phyloP scores from a whole-genome alignment of 2,888 invertebrate genomes.

The Drosophila recens region DNA sequence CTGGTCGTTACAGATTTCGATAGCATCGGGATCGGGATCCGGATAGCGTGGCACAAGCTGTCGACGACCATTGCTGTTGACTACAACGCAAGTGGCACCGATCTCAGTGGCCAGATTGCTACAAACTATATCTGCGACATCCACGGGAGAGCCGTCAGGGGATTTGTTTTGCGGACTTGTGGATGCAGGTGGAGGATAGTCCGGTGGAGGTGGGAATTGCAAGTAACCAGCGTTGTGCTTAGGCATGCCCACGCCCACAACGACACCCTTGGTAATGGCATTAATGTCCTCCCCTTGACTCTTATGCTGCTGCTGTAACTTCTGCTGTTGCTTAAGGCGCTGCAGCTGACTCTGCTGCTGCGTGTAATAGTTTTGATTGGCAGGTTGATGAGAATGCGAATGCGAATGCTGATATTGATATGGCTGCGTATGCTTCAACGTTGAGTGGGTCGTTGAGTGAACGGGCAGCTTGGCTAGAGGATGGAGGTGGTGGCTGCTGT shows the following conservation, averaged over 20 bases:
- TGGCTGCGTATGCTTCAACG: conserved; percentile 30
- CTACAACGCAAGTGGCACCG: background rate
- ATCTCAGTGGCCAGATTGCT: conserved; percentile 19
- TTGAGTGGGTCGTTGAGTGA: conserved; percentile 50
- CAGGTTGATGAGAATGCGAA: conserved; percentile 62
- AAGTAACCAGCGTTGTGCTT: conserved; percentile 61
- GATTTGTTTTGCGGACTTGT: conserved; percentile 36
- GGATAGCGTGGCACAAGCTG: conserved; percentile 81
- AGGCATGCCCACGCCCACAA: conserved; percentile 36
- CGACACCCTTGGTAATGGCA: background rate
- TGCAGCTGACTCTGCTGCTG: conserved; percentile 67
- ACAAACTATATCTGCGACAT: conserved; percentile 44
- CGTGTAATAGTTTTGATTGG: conserved; percentile 72
- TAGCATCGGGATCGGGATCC: conserved; percentile 84
- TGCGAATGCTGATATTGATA: conserved; percentile 44
- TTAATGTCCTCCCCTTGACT: background rate
- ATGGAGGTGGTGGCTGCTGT: conserved; percentile 61
- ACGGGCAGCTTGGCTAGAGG: conserved; percentile 51
- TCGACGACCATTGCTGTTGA: conserved; percentile 57
- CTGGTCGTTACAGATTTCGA: conserved; percentile 84
- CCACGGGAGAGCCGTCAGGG: conserved; percentile 39
- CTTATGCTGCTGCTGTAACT: conserved; percentile 47
- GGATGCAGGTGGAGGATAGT: conserved; percentile 86
- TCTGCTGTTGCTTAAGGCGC: conserved; percentile 62
- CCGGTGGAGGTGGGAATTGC: conserved; percentile 91